These are phyloP conservation scores for Aleiodes leptofemur DNA, from an alignment of 2,888 invertebrate species.

Conservation along the genomic window DNA sequence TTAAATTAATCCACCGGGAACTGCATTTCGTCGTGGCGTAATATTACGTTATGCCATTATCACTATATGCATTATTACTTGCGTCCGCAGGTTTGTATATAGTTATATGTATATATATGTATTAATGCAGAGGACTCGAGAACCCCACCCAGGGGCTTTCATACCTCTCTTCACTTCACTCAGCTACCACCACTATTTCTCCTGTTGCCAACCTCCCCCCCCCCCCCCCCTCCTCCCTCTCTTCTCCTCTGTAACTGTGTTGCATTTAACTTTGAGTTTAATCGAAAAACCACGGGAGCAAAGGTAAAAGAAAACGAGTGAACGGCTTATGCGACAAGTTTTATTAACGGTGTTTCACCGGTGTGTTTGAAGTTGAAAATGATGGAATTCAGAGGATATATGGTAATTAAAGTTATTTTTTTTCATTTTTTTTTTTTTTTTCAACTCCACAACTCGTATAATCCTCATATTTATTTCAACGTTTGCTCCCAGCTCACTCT, in stretches of 20 bases:
- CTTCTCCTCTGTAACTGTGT: conserved; percentile 7
- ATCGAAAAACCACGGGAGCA: conserved; percentile 40
- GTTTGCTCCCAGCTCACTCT: background rate
- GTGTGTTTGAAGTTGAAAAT: conserved; percentile 20
- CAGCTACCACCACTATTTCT: background rate
- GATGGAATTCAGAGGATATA: conserved; percentile 15
- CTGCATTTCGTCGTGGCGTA: conserved; percentile 65
- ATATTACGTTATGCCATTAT: conserved; percentile 67
- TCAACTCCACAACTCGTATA: background rate
- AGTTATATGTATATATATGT: conserved; percentile 22
- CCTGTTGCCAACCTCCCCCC: background rate
- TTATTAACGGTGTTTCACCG: conserved; percentile 17
- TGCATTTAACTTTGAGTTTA: conserved; percentile 43
- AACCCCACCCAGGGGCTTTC: conserved; percentile 21
- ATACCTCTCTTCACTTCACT: conserved; percentile 19
- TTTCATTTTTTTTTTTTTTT: too few relatives aligned
- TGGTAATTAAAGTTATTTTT: conserved; percentile 4
- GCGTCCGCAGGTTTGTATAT: conserved; percentile 45
- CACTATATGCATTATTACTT: conserved; percentile 61
- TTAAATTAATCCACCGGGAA: conserved; percentile 70
- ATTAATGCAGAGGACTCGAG: conserved; percentile 23
- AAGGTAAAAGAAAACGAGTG: conserved; percentile 26
- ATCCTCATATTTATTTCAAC: background rate
- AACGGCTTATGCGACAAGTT: conserved; percentile 45
- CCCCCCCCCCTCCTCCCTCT: conserved; percentile 11